phyloP scores from a whole-genome alignment of 2,797 vertebrate genomes.

The Hippopotamyrus pictus region DNA sequence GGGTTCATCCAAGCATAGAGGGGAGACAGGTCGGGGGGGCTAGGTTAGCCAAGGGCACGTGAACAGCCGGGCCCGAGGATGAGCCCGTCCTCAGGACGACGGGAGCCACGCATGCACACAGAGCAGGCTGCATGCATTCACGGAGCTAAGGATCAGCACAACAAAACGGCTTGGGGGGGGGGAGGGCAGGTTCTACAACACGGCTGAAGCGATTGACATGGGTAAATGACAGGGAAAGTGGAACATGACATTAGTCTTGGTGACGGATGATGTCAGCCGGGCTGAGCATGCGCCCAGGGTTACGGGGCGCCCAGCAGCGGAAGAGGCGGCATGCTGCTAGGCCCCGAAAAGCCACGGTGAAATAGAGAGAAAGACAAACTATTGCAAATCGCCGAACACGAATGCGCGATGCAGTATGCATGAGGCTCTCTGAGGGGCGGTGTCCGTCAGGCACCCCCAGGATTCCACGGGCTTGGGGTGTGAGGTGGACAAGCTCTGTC shows the following conservation, averaged over 20 bases:
- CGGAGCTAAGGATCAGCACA: not conserved
- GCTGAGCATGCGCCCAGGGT: not conserved
- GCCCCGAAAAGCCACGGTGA: not conserved
- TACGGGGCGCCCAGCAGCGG: not conserved
- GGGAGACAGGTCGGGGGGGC: not conserved
- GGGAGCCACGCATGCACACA: not conserved
- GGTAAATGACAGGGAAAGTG: not conserved
- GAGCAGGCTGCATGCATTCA: not conserved
- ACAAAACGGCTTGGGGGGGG: not conserved
- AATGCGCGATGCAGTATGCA: not conserved
- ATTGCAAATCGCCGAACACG: not conserved
- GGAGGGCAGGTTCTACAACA: not conserved
- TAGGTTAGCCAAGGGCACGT: not conserved
- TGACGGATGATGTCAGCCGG: not conserved
- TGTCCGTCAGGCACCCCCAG: not conserved
- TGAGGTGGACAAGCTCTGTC: not conserved
- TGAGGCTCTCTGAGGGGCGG: not conserved
- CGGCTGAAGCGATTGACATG: not conserved
- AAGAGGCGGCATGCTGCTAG: not conserved
- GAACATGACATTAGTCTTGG: not conserved
- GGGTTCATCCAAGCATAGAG: not conserved
- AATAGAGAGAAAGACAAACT: not conserved
- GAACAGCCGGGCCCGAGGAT: not conserved
- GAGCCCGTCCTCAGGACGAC: not conserved
- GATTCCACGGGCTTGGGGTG: not conserved